Evolutionary conservation across 1,140 invertebrate species (phyloP).

Genomic region (Penaeus vannamei): DNA sequence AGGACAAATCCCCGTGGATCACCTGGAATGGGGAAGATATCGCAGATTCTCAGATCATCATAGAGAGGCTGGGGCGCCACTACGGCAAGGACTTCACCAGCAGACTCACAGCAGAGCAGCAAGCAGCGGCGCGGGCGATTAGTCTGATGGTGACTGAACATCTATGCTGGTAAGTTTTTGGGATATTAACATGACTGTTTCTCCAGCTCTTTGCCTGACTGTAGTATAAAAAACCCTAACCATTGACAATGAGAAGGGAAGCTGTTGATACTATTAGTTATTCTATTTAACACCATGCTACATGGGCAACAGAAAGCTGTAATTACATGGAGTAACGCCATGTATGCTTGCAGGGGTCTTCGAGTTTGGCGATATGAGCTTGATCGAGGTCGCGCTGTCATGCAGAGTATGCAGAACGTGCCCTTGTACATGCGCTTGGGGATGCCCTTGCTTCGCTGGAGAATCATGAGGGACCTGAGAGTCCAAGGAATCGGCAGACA

Average conservation of each 20-base stretch:
- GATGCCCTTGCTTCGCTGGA: background rate
- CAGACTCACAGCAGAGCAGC: constrained; percentile 68
- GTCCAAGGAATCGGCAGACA: constrained; percentile 32
- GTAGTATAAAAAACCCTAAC: background rate
- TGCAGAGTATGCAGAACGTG: background rate
- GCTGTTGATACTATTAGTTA: no score
- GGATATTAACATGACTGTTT: background rate
- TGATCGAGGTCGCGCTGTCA: background rate
- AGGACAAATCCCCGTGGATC: constrained; percentile 73
- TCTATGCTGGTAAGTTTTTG: constrained; percentile 69
- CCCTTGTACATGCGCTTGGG: background rate
- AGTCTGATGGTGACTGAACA: constrained; percentile 72
- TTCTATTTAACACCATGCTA: background rate
- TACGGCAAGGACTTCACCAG: constrained; percentile 57
- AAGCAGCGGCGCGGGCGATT: constrained; percentile 70
- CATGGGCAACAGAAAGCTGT: background rate
- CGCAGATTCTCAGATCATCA: constrained; percentile 73
- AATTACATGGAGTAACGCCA: no score
- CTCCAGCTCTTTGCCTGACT: background rate
- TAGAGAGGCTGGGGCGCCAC: constrained; percentile 70
- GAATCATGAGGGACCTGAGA: background rate
- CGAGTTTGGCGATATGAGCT: background rate
- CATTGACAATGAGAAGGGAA: background rate
- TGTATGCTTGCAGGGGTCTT: background rate
- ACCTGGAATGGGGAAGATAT: constrained; percentile 71